Evolutionary conservation across 2,888 invertebrate genomes (phyloP), one percentile per base, ranked within the genome.

Genomic region (Cactoblastis cactorum): DNA sequence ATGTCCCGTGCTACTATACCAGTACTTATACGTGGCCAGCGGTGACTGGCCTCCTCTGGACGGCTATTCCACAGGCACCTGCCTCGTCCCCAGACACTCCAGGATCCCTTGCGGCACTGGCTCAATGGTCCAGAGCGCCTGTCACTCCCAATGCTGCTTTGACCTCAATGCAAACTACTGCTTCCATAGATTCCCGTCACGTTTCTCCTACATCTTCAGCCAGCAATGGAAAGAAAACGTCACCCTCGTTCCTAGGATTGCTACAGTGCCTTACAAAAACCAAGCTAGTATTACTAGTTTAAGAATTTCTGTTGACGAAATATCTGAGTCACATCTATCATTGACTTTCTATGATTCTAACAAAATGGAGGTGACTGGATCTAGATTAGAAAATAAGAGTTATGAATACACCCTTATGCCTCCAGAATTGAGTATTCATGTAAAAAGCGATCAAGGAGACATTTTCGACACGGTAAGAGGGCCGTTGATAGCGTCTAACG

Each of bases 401-500:
- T 84, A 82, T 45, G 46, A 62, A 3, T 83, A 85, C 57, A 49
- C 62, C 48, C 59, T 85, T 1, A 62, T 65, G n/a, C 67, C 71
- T 0, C 78, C 78, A 0, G 89, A 83, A 61, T 62, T 80, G 12
- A 77, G 72, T 50, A 53, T 87, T 0, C 50, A 72, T 11, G 76
- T 82, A 0, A 74, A 75, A 47, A 63, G 73, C 0, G 55, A 65
- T 0, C 66, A 74, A 43, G 80, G 88, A 9, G 62, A 65, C 3
- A 72, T 93, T 50, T 82, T 93, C 15, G 89, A 87, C 24, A 92
- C 92, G 0, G 69, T 86, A 0, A 75, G 83, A 55, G 92, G 92
- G 0, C 92, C 93, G 0, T 57, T 92, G 0, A 91, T 93, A 53
- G 90, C 91, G 1, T 91, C 92, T 0, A 74, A 91, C 17, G 78